Evolutionary conservation across 1,140 invertebrate genomes (phyloP), one percentile per base, ranked within the genome.

Genomic region (Dryas iulia): DNA sequence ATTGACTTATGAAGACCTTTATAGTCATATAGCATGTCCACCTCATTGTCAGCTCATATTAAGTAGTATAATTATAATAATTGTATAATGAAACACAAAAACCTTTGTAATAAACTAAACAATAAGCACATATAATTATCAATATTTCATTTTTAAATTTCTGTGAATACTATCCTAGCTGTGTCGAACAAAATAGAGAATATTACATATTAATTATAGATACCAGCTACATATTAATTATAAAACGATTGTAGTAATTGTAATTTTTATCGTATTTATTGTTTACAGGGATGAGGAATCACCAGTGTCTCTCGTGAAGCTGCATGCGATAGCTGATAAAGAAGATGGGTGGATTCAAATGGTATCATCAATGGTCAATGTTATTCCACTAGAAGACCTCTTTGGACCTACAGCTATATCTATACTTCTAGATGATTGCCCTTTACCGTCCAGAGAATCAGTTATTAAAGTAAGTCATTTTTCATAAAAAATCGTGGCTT

Each of bases 311-410:
- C 95, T 98, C 93, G 87, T 97, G 39, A 95, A 95, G 76, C 90
- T 99, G 11, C 96, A 98, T 76, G 94, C 94, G 26, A 97, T 98
- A 75, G 97, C 98, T 11, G 97, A 98, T 74, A 95, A 96, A 80
- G 97, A 98, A 85, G 94, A 95, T 71, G 97, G 98, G 0, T 99
- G 97, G 97, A 94, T 98, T 59, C 95, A 96, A 89, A 95, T 99
- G 57, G 96, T 98, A 1, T 95, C 95, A 70, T 97, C 97, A 3
- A 95, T 98, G 92, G 95, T 98, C 28, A 95, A 96, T 76, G 95
- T 96, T 18, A 97, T 98, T 70, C 97, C 97, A 1, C 94, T 97
- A 78, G 94, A 96, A 65, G 95, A 98, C 92, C 96, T 97, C 10
- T 93, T 98, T 31, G 97, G 97, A 24, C 97, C 98, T 33, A 97